These are phyloP conservation scores for Galerucella nymphaeae DNA, from an alignment of 2,888 invertebrate genomes.

Conservation along the genomic window DNA sequence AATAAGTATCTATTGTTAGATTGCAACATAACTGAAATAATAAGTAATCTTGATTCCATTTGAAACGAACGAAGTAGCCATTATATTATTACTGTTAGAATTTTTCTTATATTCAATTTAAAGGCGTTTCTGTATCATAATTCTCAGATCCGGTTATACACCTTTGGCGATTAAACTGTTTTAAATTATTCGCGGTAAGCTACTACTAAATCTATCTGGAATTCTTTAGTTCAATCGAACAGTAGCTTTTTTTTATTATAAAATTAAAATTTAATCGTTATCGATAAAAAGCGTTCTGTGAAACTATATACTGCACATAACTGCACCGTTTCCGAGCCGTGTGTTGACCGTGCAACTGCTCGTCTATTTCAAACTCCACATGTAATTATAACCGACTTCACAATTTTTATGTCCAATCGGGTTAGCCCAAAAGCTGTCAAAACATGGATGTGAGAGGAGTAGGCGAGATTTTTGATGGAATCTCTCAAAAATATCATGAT, in stretches of 20 bases:
- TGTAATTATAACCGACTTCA: too few species aligned
- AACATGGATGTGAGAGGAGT: too few species aligned
- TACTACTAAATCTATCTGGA: not conserved
- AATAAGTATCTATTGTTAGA: conserved; percentile 4
- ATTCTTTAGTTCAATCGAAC: not conserved
- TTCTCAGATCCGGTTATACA: conserved; percentile 21
- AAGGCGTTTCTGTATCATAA: conserved; percentile 14
- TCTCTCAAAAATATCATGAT: too few species aligned
- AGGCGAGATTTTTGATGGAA: too few species aligned
- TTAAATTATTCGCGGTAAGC: conserved; percentile 17
- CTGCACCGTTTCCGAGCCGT: too few species aligned
- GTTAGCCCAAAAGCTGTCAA: too few species aligned
- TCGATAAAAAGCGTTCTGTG: too few species aligned
- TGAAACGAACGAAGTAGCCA: conserved; percentile 14
- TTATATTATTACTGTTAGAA: conserved; percentile 23
- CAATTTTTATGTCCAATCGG: too few species aligned
- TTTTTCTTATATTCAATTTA: conserved; percentile 18
- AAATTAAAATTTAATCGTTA: not conserved
- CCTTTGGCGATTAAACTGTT: conserved; percentile 25
- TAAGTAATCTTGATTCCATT: conserved; percentile 19
- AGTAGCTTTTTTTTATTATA: conserved; percentile 1
- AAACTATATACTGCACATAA: too few species aligned
- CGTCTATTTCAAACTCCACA: too few species aligned
- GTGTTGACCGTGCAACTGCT: too few species aligned
- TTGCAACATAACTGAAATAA: conserved; percentile 14